Evolutionary conservation across 2,888 invertebrate species (phyloP).

Genomic region (Dichetophora obliterata): DNA sequence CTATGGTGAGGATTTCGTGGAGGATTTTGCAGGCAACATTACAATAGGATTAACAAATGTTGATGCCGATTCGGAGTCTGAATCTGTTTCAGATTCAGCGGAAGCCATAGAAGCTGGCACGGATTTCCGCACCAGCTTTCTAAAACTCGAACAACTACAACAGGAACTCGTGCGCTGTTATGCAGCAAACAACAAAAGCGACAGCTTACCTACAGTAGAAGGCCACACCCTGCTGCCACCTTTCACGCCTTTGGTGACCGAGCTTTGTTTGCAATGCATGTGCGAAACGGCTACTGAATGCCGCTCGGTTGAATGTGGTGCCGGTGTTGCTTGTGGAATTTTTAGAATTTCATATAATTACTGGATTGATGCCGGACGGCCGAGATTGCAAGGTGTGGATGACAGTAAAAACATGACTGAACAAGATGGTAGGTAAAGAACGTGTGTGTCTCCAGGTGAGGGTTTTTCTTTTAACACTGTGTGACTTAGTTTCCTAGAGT

Average conservation of each 20-base stretch:
- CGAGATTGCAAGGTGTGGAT: conserved; percentile 36
- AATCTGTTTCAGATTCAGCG: background rate
- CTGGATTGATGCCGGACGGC: conserved; percentile 59
- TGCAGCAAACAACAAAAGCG: background rate
- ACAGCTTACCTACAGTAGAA: background rate
- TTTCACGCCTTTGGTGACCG: conserved; percentile 4
- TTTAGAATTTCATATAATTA: conserved; percentile 59
- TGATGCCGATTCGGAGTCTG: background rate
- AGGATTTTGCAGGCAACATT: background rate
- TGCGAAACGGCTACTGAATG: conserved; percentile 55
- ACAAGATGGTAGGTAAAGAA: background rate
- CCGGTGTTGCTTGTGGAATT: conserved; percentile 52
- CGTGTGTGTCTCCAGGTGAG: conserved; percentile 11
- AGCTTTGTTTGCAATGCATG: conserved; percentile 58
- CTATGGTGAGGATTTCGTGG: background rate
- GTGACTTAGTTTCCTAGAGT: too few relatives aligned
- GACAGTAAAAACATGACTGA: background rate
- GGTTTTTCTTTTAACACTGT: background rate
- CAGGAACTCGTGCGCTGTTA: background rate
- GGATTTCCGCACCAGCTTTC: conserved; percentile 2
- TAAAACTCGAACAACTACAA: background rate
- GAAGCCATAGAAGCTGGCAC: background rate
- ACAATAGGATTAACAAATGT: background rate
- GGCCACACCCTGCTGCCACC: background rate
- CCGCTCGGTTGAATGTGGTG: conserved; percentile 46